These are phyloP conservation scores for Cyprinodon variegatus DNA, from an alignment of 2,113 vertebrate genomes.

Conservation along the genomic window DNA sequence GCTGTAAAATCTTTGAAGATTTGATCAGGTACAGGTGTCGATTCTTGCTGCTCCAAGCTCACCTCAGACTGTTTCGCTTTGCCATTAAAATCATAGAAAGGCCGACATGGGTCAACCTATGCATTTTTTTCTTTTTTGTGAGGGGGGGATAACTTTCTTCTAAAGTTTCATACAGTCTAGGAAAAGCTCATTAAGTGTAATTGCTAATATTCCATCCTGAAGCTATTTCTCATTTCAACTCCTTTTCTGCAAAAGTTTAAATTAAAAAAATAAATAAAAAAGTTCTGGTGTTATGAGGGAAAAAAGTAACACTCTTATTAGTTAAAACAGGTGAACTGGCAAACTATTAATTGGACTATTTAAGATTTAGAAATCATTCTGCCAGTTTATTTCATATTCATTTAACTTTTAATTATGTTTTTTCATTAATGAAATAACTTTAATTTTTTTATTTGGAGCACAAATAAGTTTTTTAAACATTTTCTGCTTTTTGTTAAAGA, in stretches of 20 bases:
- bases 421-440: neutral
- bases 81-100: conserved; percentile 67
- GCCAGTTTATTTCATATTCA: neutral
- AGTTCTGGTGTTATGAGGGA: neutral
- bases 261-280: conserved; percentile 47
- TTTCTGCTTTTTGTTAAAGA: too few species aligned
- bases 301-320: neutral
- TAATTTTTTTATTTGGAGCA: too few species aligned
- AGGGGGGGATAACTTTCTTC: conserved; percentile 37
- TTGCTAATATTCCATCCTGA: conserved; percentile 70
- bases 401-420: neutral
- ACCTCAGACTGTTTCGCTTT: conserved; percentile 61
- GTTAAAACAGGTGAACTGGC: conserved; percentile 11
- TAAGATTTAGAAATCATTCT: neutral
- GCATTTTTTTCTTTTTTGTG: conserved; percentile 38
- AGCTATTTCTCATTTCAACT: conserved; percentile 49
- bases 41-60: conserved; percentile 74
- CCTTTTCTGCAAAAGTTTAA: conserved; percentile 62
- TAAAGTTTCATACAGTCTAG: conserved; percentile 57
- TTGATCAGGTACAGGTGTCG: conserved; percentile 78
- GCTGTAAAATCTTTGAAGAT: conserved; percentile 77
- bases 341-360: neutral
- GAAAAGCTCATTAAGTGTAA: conserved; percentile 78
- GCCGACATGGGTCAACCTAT: conserved; percentile 61
- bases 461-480: too few species aligned